Evolutionary conservation across 2,113 vertebrate species (phyloP), one percentile per base, ranked within the genome.

Genomic region (Myodes glareolus): DNA sequence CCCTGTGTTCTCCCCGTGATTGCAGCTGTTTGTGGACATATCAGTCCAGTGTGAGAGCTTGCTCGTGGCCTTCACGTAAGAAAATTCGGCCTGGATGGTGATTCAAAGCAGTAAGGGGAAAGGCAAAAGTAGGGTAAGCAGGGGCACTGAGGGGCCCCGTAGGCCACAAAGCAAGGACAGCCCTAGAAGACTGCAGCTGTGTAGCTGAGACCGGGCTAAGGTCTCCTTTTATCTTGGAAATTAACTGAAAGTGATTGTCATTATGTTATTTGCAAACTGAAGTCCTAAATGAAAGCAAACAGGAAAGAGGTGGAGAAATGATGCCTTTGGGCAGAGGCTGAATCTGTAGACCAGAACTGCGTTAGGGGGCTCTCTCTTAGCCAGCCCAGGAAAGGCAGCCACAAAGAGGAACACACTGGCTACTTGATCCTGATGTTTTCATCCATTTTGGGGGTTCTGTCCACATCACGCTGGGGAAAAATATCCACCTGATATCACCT

Each of bases 321-420:
- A 4, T 19, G 0, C 1, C 12, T 33, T 10, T 13, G 77, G 67
- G 39, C 14, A 5, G 50, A n/a, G 47, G 1, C 42, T 5, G 84
- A 23, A 52, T 1, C 0, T 0, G 42, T 0, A 52, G 88, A 65
- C 8, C 0, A 29, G 75, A 42, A 58, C 33, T 0, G 7, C 16
- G 58, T 0, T 0, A 0, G 0, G 31, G 5, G 67, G 27, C 4
- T 50, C 19, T 5, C 3, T 19, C 47, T 1, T 0, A 4, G 70
- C 5, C 1, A 1, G 45, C 19, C 31, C 0, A 50, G 2, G n/a
- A 68, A 72, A 78, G 14, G 5, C 11, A 2, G 0, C 47, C 14
- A 14, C 5, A 1, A 33, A 80, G 84, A 47, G 7, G 25, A n/a
- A 25, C 1, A 31, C 25, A 50, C 47, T 29, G 29, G 55, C 55